phyloP scores from a whole-genome alignment of 2,888 invertebrate species.

The Drosophila crucigera region DNA sequence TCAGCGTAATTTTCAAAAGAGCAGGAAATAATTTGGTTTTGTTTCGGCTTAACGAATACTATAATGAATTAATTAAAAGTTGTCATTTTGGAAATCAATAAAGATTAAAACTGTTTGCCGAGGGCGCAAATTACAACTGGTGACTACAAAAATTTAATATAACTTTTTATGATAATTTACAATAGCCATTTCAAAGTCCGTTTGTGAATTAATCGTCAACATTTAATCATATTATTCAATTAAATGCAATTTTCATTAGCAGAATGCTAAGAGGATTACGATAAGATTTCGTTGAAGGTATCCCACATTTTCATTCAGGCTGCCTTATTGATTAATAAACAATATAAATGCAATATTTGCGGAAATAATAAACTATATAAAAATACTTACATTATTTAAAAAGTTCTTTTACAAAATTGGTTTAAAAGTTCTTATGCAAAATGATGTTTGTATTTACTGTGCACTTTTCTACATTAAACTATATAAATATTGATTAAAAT shows the following conservation, averaged over 20 bases:
- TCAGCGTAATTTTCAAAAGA: not conserved
- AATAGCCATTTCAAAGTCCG: constrained; percentile 9
- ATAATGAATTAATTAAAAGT: constrained; percentile 38
- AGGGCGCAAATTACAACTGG: constrained; percentile 7
- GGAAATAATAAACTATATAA: not conserved
- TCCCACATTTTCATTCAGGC: too few relatives aligned
- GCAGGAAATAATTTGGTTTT: not conserved
- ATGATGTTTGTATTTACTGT: too few relatives aligned
- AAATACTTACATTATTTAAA: not conserved
- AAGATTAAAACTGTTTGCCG: constrained; percentile 58
- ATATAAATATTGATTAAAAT: constrained; percentile 54
- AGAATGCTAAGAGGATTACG: constrained; percentile 7
- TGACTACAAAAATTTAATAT: constrained; percentile 40
- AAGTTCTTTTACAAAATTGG: not conserved
- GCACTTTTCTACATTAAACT: not conserved
- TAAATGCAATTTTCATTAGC: constrained; percentile 21
- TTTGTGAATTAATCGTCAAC: constrained; percentile 30
- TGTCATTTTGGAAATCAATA: constrained; percentile 58
- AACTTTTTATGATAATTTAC: constrained; percentile 25
- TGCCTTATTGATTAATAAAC: not conserved
- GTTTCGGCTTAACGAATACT: not conserved
- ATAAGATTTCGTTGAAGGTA: not conserved
- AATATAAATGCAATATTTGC: too few relatives aligned
- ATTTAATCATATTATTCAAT: constrained; percentile 46
- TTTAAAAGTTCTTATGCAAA: not conserved